Conservation (phyloP, 2,888 invertebrate species). For the Polietes domitor region DNA sequence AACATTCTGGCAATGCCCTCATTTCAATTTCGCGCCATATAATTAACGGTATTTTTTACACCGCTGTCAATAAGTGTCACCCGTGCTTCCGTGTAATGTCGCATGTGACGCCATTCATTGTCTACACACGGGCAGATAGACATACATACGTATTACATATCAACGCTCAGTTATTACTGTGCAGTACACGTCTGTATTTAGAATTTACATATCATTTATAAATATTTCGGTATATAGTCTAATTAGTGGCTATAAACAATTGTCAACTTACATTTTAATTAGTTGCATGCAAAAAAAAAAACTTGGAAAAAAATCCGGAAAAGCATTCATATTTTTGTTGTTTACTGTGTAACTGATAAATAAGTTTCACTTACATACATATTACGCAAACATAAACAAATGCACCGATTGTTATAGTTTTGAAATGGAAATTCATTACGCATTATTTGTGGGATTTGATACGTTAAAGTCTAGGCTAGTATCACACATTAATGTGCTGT, state of each 20-base stretch:
- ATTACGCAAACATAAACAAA: not conserved
- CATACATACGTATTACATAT: conserved; percentile 2
- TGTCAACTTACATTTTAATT: conserved; percentile 49
- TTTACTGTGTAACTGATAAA: not conserved
- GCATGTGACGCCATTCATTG: conserved; percentile 47
- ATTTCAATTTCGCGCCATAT: conserved; percentile 49
- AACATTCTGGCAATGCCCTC: conserved; percentile 53
- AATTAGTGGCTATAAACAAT: conserved; percentile 50
- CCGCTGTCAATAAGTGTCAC: conserved; percentile 58
- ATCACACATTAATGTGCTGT: no score
- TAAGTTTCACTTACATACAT: not conserved
- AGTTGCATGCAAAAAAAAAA: conserved; percentile 29
- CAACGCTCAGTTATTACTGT: conserved; percentile 38
- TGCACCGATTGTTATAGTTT: not conserved
- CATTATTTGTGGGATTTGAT: no score
- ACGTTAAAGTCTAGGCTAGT: no score
- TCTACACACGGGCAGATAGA: no score
- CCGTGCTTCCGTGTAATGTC: conserved; percentile 57
- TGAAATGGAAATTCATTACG: not conserved
- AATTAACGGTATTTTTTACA: conserved; percentile 48
- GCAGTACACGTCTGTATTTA: conserved; percentile 41
- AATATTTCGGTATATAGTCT: conserved; percentile 54
- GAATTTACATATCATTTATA: conserved; percentile 57
- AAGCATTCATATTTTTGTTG: conserved; percentile 22
- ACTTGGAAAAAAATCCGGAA: conserved; percentile 24